These are phyloP conservation scores for Hassar affinis DNA, from an alignment of 2,113 vertebrate genomes.

Conservation along the genomic window DNA sequence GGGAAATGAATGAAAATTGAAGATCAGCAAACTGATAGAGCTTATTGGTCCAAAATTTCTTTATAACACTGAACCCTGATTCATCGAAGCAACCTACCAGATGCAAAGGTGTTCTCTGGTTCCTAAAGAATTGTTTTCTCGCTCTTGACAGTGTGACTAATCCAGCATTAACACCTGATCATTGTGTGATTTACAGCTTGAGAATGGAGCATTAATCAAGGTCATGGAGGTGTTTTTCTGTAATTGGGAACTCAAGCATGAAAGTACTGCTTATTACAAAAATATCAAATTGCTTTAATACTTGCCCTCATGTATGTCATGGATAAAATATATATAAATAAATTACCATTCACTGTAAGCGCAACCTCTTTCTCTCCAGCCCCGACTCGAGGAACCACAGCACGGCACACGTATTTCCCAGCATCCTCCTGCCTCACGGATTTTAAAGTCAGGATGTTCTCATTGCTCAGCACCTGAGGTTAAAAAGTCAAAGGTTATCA, in stretches of 20 bases:
- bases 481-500: constrained; percentile 41
- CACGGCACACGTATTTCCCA: constrained; percentile 93
- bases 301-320: background rate
- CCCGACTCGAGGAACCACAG: constrained; percentile 91
- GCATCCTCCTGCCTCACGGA: constrained; percentile 93
- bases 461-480: constrained; percentile 91
- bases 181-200: constrained; percentile 38
- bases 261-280: constrained; percentile 11
- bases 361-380: constrained; percentile 91
- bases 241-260: constrained; percentile 4
- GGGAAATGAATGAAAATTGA: background rate
- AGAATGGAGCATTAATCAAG: constrained; percentile 18
- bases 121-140: background rate
- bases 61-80: background rate
- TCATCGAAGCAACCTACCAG: background rate
- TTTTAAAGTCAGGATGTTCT: constrained; percentile 90
- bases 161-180: constrained; percentile 37
- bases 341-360: constrained; percentile 93
- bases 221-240: constrained; percentile 9
- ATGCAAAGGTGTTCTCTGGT: background rate
- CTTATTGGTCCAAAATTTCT: background rate
- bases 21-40: background rate
- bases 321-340: background rate
- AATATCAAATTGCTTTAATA: constrained; percentile 10
- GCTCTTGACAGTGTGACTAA: constrained; percentile 7